Evolutionary conservation across 1,140 invertebrate species (phyloP), one percentile per base, ranked within the genome.

Genomic region (Macrotrachela quadricornifera): DNA sequence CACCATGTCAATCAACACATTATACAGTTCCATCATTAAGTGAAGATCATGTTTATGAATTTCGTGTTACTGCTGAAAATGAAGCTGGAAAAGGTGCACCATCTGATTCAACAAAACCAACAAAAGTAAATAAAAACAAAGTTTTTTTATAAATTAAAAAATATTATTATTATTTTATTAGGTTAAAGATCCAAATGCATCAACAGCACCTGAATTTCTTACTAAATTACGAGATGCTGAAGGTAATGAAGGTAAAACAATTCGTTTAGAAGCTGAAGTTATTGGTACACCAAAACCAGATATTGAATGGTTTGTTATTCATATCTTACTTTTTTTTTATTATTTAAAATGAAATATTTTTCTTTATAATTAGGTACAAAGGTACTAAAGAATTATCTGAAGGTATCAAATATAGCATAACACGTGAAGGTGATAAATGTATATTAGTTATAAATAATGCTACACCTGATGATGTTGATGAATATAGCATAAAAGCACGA

Each of bases 381-480:
- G 80, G 92, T 48, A 85, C 84, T 1, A 77, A 90, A 16, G 91
- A 97, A 71, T 80, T 99, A 47, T 80, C 77, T 46, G 83, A 80
- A 62, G 82, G 86, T 42, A 78, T 80, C 0, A 81, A 90, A 51
- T 90, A 90, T 70, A 81, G 82, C 59, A 87, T 94, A 59, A 81
- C 80, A 60, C 78, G 80, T 50, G 90, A 96, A 63, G 87, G 85
- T 51, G 64, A 73, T 52, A 80, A 76, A 43, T 81, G 86, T 61
- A 82, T 80, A 58, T 75, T 97, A 6, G 79, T 83, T 4, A 82
- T 99, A 0, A 79, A 81, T 59, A 84, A 94, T 62, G 81, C 95
- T 0, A 94, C 81, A 69, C 85, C 87, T 2, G 92, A 96, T 70
- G 94, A 99, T 73, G 86, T 88, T 16, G 92, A 97, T 70, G 91